phyloP scores from a whole-genome alignment of 1,140 invertebrate species.

The Diabrotica virgifera region DNA sequence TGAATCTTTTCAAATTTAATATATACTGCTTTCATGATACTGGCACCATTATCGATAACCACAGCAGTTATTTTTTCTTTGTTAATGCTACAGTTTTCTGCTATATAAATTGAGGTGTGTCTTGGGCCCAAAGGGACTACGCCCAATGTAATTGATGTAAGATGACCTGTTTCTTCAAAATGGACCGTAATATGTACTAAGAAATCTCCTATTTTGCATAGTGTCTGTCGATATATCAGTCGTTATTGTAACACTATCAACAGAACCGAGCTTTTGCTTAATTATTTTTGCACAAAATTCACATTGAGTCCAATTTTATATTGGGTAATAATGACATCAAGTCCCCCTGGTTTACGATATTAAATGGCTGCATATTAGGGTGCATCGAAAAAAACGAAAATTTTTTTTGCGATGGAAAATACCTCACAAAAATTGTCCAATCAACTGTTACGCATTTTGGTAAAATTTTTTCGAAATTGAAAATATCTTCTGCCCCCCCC shows the following conservation, averaged over 20 bases:
- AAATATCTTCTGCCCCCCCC: too few species aligned
- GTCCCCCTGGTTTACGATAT: too few species aligned
- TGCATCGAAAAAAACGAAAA: too few species aligned
- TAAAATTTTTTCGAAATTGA: too few species aligned
- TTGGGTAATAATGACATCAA: too few species aligned
- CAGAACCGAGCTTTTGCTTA: not conserved
- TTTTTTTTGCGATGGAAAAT: too few species aligned
- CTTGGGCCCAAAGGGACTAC: not conserved
- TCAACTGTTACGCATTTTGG: too few species aligned
- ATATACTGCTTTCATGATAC: not conserved
- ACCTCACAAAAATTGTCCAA: too few species aligned
- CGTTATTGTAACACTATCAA: not conserved
- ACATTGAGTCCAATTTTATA: too few species aligned
- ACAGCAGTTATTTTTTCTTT: not conserved
- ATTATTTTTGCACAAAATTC: too few species aligned
- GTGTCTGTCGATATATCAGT: not conserved
- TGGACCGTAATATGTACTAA: not conserved
- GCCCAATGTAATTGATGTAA: not conserved
- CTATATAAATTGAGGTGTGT: not conserved
- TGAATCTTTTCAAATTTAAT: not conserved
- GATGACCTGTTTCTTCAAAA: not conserved
- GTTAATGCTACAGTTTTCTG: not conserved
- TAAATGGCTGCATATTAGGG: too few species aligned
- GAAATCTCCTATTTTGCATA: not conserved
- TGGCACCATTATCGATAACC: not conserved